These are phyloP conservation scores for Furcula furcula DNA, from an alignment of 2,888 invertebrate genomes.

Conservation along the genomic window DNA sequence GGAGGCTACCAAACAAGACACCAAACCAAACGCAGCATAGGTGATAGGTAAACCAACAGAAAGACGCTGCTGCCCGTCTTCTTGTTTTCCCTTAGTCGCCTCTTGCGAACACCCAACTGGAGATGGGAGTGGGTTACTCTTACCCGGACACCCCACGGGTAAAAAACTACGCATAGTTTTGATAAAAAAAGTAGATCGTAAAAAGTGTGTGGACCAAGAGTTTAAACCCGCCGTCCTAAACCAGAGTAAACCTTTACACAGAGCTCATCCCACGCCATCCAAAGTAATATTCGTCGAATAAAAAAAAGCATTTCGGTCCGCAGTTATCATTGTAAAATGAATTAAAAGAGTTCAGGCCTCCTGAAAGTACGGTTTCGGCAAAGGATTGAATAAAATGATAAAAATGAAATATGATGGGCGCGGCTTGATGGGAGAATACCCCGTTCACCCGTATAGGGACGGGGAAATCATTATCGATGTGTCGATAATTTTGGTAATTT, in stretches of 20 bases:
- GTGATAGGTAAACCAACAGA: too few relatives aligned
- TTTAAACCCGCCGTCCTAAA: slow-evolving; percentile 5
- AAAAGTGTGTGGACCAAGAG: background rate
- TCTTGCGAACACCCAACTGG: too few relatives aligned
- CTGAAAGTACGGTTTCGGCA: slow-evolving; percentile 69
- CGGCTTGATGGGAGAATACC: slow-evolving; percentile 45
- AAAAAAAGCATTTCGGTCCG: slow-evolving; percentile 30
- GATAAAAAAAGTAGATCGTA: too few relatives aligned
- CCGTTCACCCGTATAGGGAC: slow-evolving; percentile 19
- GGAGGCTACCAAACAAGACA: too few relatives aligned
- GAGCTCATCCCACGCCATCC: slow-evolving; percentile 25
- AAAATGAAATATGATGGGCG: slow-evolving; percentile 69
- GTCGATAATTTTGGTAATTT: slow-evolving; percentile 13
- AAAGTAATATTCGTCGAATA: slow-evolving; percentile 35
- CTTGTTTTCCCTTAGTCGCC: too few relatives aligned
- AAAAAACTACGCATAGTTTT: too few relatives aligned
- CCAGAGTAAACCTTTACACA: slow-evolving; percentile 2
- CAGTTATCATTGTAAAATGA: slow-evolving; percentile 74
- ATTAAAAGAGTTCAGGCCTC: slow-evolving; percentile 63
- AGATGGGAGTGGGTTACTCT: too few relatives aligned
- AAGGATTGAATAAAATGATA: slow-evolving; percentile 75
- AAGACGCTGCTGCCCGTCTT: too few relatives aligned
- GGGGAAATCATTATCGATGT: slow-evolving; percentile 6
- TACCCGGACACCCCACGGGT: too few relatives aligned
- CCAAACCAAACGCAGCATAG: too few relatives aligned